Base-by-base conservation (phyloP, 2,888 invertebrate genomes). In the Eudasyphora cyanicolor region DNA sequence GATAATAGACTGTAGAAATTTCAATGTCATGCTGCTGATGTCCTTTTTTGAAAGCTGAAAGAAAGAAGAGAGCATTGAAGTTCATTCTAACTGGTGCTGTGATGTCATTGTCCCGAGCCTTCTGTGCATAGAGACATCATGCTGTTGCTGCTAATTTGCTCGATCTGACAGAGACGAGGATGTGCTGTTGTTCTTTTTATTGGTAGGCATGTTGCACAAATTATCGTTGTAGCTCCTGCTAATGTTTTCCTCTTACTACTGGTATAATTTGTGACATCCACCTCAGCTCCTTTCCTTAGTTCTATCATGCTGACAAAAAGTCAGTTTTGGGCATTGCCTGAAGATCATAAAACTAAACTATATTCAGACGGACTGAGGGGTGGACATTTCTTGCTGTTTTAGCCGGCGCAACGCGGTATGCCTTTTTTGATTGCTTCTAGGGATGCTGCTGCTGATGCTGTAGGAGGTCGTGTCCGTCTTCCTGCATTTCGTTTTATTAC, bases 21-120 rank as follows among this genome's bases (percentile, higher is more conserved):
- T 42, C 71, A 64, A 76, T 79, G 81, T 81, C 85, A 81, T 81
- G 82, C 78, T 78, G 79, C 60, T 79, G 57, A 64, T 77, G 21
- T 38, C 64, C 64, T 67, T 71, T n/a, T 32, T 51, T 27, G 57
- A n/a, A 38, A 19, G 17, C 12, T 42, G 12, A 2, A 27, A 21
- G 64, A 35, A 17, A 8, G 14, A 19, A 35, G n/a, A 29, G 57
- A 24, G 42, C 38, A 38, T 60, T 60, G 35, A 60, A 35, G 38
- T 38, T 75, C 38, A 45, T 60, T 60, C 57, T 57, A 7, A 12
- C 3, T 4, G 1, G 29, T 60, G n/a, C 60, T 14, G 12, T n/a
- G 5, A 21, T 38, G 35, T 8, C 38, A 79, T 79, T 62, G 70
- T 77, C 17, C 54, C 17, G 2, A 73, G 60, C n/a, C 51, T n/a